Evolutionary conservation across 2,888 invertebrate genomes (phyloP), one percentile per base, ranked within the genome.

Genomic region (Petrolisthes manimaculis): DNA sequence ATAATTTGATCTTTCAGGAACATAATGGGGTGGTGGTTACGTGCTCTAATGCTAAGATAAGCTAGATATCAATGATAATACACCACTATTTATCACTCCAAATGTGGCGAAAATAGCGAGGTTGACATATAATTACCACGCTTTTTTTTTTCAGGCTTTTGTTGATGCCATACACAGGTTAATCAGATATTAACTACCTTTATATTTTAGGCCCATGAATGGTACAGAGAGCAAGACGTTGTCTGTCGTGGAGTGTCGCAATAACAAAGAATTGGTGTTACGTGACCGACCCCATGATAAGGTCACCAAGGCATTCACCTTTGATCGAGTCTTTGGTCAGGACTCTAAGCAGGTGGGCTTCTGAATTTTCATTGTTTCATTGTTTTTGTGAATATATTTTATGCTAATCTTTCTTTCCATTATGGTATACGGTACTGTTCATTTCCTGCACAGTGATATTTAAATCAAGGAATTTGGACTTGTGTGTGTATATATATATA

Each of bases 321-420:
- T 97, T 93, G 97, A 98, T 93, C 94, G 95, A 91, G 96, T 97
- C 0, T 99, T 99, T 92, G 96, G 95, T 0, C 95, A 96, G 0
- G 94, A 95, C 71, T 95, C 97, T 0, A 95, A 95, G 92, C 99
- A 98, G 94, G 95, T 95, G 93, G 90, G 88, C 51, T 37, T 51
- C 14, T 51, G 18, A 24, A 6, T 77, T 77, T 77, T 77, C 51
- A 2, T 77, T 5, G 14, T 8, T 77, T 37, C 51, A 77, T 18
- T 37, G 37, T 24, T 37, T 4, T n/a, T 75, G 21, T 77, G 77
- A 9, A 18, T 3, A 24, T 12, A 21, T 74, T 74, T 74, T 18
- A 74, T 77, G 77, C 61, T 18, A 2, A 18, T 61, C 61, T 18
- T 61, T 71, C 6, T 71, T 71, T 71, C 21, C 21, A 21, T 71